phyloP scores from a whole-genome alignment of 2,113 vertebrate genomes.

The Mixornis gularis region DNA sequence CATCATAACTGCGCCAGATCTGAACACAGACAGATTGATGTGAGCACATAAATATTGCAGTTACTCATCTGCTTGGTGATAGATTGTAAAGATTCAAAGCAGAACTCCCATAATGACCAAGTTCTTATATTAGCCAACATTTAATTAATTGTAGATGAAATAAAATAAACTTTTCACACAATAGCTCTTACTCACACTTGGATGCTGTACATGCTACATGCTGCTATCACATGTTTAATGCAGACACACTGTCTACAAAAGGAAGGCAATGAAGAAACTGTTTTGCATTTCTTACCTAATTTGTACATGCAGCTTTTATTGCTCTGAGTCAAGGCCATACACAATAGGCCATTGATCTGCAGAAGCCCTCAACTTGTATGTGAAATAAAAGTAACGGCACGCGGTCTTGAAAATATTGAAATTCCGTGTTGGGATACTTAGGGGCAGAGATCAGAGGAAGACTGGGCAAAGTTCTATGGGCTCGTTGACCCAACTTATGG shows the following conservation, averaged over 20 bases:
- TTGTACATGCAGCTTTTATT: not conserved
- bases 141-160: not conserved
- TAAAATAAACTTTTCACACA: not conserved
- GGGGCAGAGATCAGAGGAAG: not conserved
- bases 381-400: not conserved
- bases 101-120: not conserved
- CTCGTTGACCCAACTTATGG: fast-evolving
- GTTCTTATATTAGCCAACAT: not conserved
- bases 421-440: not conserved
- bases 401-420: not conserved
- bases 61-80: not conserved
- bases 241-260: not conserved
- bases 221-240: not conserved
- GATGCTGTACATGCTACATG: not conserved
- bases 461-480: not conserved
- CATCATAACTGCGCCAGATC: slow-evolving; percentile 95
- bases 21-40: slow-evolving; percentile 52
- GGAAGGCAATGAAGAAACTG: not conserved
- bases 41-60: not conserved
- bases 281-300: not conserved
- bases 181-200: not conserved
- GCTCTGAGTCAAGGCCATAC: not conserved
- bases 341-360: not conserved
- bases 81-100: not conserved
- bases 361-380: not conserved